Evolutionary conservation across 2,113 vertebrate genomes (phyloP), one percentile per base, ranked within the genome.

Genomic region (Argyrosomus japonicus): DNA sequence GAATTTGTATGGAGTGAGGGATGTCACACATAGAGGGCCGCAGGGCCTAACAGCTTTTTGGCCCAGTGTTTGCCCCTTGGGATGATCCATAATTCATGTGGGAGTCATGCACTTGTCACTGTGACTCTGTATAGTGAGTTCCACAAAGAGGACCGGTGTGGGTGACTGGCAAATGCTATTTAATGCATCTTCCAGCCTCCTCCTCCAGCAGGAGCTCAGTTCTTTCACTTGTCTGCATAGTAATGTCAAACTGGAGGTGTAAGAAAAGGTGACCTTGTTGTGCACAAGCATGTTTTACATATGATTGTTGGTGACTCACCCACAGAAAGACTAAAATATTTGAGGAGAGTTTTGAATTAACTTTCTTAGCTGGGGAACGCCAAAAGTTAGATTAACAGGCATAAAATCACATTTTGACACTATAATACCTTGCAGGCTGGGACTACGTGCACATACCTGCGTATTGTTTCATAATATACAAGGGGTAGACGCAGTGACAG

Each of bases 1-100:
- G 1, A 76, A 82, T 88, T 85, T 75, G 82, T 83, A 85, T 88
- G 76, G 85, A 87, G 80, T 72, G 75, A 84, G 63, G 72, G 62
- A 69, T 87, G 89, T 82, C 83, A 86, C 83, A 75, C 79, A 74
- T 4, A 68, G 61, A 85, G 57, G 85, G 81, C 81, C 29, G 47
- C 29, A 3, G 82, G 80, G 83, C 81, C 68, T 75, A 58, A 56
- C 86, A 81, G 83, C 83, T 82, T 86, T 86, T 75, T 64, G 86
- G 89, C 83, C 81, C 83, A 60, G 65, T 73, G 86, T 65, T 77
- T 83, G 68, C 68, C 86, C 82, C 79, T 47, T 69, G 86, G 83
- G 86, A 86, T 75, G 81, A 91, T 93, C 75, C 89, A 92, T 93
- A 92, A 93, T 93, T 91, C 89, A 92, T 93, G 81, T n/a, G 60